Percentiles rank a stretch among this genome's conserved stretches.
Conservation (phyloP, 2,888 invertebrate species). For the Callosobruchus maculatus region DNA sequence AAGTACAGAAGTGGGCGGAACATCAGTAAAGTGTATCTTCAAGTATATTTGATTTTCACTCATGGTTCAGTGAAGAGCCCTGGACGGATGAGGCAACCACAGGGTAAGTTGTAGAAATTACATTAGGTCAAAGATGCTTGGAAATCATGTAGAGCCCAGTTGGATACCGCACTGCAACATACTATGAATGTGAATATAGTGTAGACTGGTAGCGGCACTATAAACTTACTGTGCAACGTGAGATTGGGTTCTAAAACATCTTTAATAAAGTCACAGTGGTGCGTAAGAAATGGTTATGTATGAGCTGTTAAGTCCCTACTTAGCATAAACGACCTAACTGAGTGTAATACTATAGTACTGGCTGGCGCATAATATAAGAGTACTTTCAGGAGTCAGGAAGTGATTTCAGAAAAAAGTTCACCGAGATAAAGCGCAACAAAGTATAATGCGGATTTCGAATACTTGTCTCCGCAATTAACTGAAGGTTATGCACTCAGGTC, state of each 20-base stretch:
- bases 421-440: not conserved
- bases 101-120: too few species aligned
- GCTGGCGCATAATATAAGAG: not conserved
- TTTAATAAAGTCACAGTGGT: conserved; percentile 20
- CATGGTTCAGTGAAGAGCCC: too few species aligned
- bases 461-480: too few species aligned
- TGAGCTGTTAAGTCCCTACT: not conserved
- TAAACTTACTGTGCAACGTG: conserved; percentile 16
- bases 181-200: not conserved
- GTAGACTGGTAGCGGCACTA: not conserved
- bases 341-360: not conserved
- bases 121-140: too few species aligned
- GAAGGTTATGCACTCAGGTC: too few species aligned
- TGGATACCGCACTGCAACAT: not conserved
- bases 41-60: too few species aligned
- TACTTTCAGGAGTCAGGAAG: not conserved
- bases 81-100: too few species aligned
- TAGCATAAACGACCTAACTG: not conserved
- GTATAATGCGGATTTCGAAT: too few species aligned
- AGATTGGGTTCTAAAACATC: conserved; percentile 14
- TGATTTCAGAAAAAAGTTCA: not conserved
- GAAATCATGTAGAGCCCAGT: not conserved
- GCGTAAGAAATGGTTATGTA: not conserved
- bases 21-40: too few species aligned
- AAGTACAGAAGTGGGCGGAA: too few species aligned